These are phyloP conservation scores for Chromoteleia sp. DNA, from an alignment of 2,888 invertebrate species.

Conservation along the genomic window DNA sequence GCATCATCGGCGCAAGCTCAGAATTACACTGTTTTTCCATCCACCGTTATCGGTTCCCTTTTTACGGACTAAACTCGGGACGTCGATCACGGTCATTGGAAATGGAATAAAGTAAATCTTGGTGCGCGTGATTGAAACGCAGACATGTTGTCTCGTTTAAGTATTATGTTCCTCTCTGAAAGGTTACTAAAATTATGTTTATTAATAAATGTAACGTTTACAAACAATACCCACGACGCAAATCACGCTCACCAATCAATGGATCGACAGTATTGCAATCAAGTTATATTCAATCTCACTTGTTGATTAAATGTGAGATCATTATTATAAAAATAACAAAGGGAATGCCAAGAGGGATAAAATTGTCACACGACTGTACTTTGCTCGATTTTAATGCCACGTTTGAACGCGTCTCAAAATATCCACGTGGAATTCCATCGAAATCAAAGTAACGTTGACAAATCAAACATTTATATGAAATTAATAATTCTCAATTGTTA, in stretches of 20 bases:
- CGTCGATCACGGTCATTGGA: slow-evolving; percentile 71
- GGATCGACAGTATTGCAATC: slow-evolving; percentile 34
- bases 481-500: background rate
- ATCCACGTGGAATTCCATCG: slow-evolving; percentile 5
- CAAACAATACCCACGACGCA: background rate
- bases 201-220: background rate
- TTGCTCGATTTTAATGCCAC: slow-evolving; percentile 42
- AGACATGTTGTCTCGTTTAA: slow-evolving; percentile 27
- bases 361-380: slow-evolving; percentile 48
- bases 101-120: slow-evolving; percentile 65
- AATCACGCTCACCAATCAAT: slow-evolving; percentile 42
- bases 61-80: slow-evolving; percentile 34
- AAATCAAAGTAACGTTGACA: slow-evolving; percentile 29
- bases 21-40: slow-evolving; percentile 75
- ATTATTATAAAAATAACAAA: slow-evolving; percentile 54
- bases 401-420: background rate
- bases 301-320: slow-evolving; percentile 42
- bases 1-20: slow-evolving; percentile 85
- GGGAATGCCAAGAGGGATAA: slow-evolving; percentile 59
- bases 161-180: background rate
- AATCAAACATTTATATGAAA: slow-evolving; percentile 52
- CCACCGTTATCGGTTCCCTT: slow-evolving; percentile 67
- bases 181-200: too few species aligned
- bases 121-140: slow-evolving; percentile 51
- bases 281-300: slow-evolving; percentile 32